These are phyloP conservation scores for Eupsittula cactorum DNA, from an alignment of 2,113 vertebrate genomes.

Conservation along the genomic window DNA sequence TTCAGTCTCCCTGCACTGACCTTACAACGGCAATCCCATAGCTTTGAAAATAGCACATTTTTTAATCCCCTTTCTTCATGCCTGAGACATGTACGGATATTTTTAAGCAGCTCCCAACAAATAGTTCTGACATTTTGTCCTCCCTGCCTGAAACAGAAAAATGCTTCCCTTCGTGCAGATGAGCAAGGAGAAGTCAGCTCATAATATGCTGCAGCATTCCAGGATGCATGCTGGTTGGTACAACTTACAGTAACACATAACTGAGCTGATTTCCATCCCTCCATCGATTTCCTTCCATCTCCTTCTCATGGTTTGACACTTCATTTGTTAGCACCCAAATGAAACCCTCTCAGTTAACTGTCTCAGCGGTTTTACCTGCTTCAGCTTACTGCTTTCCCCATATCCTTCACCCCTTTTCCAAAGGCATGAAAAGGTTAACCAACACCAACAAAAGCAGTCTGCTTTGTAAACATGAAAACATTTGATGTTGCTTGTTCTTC, in stretches of 20 bases:
- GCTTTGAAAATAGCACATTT: not conserved
- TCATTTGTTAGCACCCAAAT: not conserved
- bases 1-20: not conserved
- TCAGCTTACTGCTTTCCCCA: not conserved
- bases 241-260: rapidly evolving
- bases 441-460: not conserved
- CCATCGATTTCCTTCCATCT: not conserved
- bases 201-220: not conserved
- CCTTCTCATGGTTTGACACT: not conserved
- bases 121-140: not conserved
- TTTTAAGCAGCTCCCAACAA: not conserved
- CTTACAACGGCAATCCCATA: not conserved
- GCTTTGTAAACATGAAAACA: not conserved
- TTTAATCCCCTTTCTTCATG: not conserved
- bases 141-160: not conserved
- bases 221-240: not conserved
- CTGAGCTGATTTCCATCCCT: not conserved
- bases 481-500: not conserved
- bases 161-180: not conserved
- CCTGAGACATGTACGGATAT: not conserved
- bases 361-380: not conserved
- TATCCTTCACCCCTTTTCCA: not conserved
- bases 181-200: not conserved
- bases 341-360: not conserved
- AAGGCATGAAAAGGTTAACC: not conserved